phyloP scores from a whole-genome alignment of 2,888 invertebrate genomes.

The Hemithea aestivaria region DNA sequence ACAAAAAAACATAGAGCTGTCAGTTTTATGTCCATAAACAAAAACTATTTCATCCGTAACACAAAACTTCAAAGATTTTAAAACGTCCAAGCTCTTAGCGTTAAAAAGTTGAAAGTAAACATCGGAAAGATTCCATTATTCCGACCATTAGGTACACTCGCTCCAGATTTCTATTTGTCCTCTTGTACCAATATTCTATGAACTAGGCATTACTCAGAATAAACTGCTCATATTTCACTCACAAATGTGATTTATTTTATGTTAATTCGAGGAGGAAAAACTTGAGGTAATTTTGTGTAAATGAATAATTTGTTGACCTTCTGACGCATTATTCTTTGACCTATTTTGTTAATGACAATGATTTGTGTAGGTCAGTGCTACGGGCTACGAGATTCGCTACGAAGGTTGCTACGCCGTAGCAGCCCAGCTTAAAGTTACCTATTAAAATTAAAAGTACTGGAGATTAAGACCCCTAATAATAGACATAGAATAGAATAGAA shows the following conservation, averaged over 20 bases:
- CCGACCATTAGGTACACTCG: conserved; percentile 11
- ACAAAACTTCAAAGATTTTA: conserved; percentile 4
- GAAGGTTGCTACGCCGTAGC: neutral
- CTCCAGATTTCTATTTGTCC: conserved; percentile 11
- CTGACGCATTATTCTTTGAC: conserved; percentile 8
- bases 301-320: conserved; percentile 8
- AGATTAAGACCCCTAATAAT: too few species aligned
- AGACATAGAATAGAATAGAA: too few species aligned
- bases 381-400: conserved; percentile 8
- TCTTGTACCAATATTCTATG: conserved; percentile 13
- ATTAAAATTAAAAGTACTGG: too few species aligned
- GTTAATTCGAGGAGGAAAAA: conserved; percentile 11
- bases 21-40: too few species aligned
- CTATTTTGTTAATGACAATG: conserved; percentile 10
- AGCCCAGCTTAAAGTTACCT: too few species aligned
- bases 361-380: neutral
- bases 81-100: neutral
- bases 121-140: conserved; percentile 5
- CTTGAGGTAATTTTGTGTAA: conserved; percentile 1
- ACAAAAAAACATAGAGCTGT: too few species aligned
- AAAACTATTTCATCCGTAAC: too few species aligned
- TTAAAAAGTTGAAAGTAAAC: conserved; percentile 11
- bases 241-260: conserved; percentile 5
- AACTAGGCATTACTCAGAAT: conserved; percentile 8
- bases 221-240: conserved; percentile 12